Base-by-base conservation (phyloP, 2,888 invertebrate species). In the Bursaphelenchus okinawaensis region DNA sequence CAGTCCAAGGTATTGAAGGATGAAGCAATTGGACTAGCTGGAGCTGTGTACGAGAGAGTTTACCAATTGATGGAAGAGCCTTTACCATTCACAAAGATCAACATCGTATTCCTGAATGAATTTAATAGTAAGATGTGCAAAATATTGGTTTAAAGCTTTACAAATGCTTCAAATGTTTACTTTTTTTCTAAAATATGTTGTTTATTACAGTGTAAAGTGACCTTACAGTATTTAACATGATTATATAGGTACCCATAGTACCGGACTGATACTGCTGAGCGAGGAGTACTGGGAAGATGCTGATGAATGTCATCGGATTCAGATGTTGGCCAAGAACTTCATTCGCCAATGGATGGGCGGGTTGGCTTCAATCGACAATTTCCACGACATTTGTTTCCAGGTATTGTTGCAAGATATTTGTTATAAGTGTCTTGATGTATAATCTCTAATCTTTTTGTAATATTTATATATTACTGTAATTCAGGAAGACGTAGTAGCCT, bases 301-400 rank as follows among this genome's bases (percentile, higher is more conserved):
- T 20, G 73, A 72, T 58, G 63, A 69, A 23, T 62, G 63, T 20
- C 68, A 75, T 28, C 50, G 67, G 26, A 63, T 75, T n/a, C 63
- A 68, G n/a, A 63, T 72, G 57, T n/a, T 72, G 26, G 69, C 72
- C n/a, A 62, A 63, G 24, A 31, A 27, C 24, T 66, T 72, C 28
- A 65, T 70, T n/a, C 56, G 68, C 4, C 73, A 72, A 52, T 72
- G 73, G 73, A 52, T 72, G 26, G 73, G 73, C 50, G 71, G 71
- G 16, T 19, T 69, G 52, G 52, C 55, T 16, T 65, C 67, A 4
- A 64, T 73, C 9, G 55, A 52, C 7, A 22, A 50, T 2, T 55
- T 56, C 40, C n/a, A 28, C n/a, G 60, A 68, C 20, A 59, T 70
- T 8, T 70, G 70, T 58, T 66, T 72, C 54, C 70, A 70, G 65